Evolutionary conservation across 64 coral and sea anemone species (phyloP).

Genomic region (Anthopleura sola): DNA sequence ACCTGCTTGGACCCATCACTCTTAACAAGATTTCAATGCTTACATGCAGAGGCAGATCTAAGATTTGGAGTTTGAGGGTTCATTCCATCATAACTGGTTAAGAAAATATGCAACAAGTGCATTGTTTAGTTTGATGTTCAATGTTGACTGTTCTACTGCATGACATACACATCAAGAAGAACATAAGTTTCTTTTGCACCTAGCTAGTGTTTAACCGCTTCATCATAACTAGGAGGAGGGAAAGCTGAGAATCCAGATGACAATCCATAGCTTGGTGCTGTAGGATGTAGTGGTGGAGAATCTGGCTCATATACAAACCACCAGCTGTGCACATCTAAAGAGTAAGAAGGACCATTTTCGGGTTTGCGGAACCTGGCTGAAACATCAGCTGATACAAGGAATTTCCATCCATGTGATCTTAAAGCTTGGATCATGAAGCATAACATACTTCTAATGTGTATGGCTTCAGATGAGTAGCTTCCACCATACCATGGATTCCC

Average conservation of each 20-base stretch:
- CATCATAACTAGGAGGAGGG: not conserved
- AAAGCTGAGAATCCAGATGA: not conserved
- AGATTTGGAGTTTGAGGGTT: too few species aligned
- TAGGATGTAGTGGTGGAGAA: not conserved
- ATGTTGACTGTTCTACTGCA: too few species aligned
- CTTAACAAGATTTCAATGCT: too few species aligned
- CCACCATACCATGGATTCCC: constrained; percentile 73
- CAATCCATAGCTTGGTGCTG: not conserved
- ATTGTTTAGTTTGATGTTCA: too few species aligned
- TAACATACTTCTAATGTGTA: constrained; percentile 71
- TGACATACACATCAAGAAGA: too few species aligned
- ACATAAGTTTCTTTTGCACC: too few species aligned
- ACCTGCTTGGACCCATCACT: too few species aligned
- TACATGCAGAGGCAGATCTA: too few species aligned
- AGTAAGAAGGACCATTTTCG: constrained; percentile 62
- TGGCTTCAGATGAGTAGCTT: constrained; percentile 36
- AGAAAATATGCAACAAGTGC: too few species aligned
- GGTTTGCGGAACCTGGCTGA: constrained; percentile 84
- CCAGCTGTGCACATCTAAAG: constrained; percentile 84
- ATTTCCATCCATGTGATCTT: constrained; percentile 42
- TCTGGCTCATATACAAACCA: constrained; percentile 72
- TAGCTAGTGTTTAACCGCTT: not conserved
- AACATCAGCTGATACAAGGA: constrained; percentile 55
- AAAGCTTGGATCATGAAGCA: constrained; percentile 72
- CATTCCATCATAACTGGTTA: too few species aligned